Evolutionary conservation across 2,113 vertebrate species (phyloP).

Genomic region (Pomatorhinus ruficollis): DNA sequence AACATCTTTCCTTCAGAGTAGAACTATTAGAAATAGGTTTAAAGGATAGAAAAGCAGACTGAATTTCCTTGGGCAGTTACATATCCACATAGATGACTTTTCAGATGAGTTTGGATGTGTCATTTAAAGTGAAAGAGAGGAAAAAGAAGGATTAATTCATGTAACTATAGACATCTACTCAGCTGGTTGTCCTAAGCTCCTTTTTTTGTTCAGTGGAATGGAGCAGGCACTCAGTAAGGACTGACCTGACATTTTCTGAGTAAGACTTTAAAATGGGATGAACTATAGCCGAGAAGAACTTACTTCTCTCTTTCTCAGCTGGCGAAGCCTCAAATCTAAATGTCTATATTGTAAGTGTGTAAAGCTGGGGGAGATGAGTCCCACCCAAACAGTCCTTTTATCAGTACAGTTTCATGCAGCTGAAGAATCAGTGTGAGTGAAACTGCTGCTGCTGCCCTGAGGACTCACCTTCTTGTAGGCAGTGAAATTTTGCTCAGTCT

Average conservation of each 20-base stretch:
- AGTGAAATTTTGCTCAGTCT: neutral
- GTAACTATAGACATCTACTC: neutral
- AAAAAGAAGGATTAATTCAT: neutral
- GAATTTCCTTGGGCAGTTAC: neutral
- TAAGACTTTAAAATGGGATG: neutral
- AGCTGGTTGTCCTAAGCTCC: neutral
- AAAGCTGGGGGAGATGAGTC: neutral
- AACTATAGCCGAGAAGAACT: neutral
- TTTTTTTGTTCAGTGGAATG: neutral
- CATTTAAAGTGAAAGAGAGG: neutral
- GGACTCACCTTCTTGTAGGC: neutral
- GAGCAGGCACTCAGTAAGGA: neutral
- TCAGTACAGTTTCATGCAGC: neutral
- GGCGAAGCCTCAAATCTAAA: neutral
- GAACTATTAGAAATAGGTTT: neutral
- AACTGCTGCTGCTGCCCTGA: neutral
- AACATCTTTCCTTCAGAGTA: neutral
- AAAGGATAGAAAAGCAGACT: neutral
- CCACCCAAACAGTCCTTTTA: neutral
- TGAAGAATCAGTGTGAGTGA: neutral
- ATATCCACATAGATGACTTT: neutral
- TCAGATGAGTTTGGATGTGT: neutral
- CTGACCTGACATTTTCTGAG: neutral
- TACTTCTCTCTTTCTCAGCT: neutral
- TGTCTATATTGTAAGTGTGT: neutral